Percentiles rank a stretch among this genome's conserved stretches.
Conservation (phyloP, 2,888 invertebrate genomes). For the Chaetogeoica ovagalla region DNA sequence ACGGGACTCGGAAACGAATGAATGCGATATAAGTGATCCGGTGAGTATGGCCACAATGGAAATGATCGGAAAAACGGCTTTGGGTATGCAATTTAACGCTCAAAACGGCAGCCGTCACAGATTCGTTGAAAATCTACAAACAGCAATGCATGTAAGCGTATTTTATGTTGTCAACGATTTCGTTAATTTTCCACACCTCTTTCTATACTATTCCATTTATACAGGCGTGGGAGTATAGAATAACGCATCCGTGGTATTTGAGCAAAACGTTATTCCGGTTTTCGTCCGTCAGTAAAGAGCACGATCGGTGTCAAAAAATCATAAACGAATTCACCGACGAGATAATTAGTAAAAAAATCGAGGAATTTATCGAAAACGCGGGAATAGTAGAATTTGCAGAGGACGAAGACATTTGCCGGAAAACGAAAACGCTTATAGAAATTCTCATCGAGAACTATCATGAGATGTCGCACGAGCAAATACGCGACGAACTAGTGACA, state of each 20-base stretch:
- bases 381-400: background rate
- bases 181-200: no score
- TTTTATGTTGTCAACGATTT: no score
- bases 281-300: conserved; percentile 10
- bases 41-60: conserved; percentile 54
- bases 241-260: conserved; percentile 40
- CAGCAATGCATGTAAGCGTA: conserved; percentile 9
- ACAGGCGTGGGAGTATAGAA: conserved; percentile 42
- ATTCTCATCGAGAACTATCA: conserved; percentile 35
- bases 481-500: conserved; percentile 54
- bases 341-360: conserved; percentile 30
- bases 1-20: background rate
- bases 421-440: conserved; percentile 39
- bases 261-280: conserved; percentile 35
- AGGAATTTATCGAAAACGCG: background rate
- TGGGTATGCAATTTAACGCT: conserved; percentile 54
- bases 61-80: conserved; percentile 54
- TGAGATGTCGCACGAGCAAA: conserved; percentile 39
- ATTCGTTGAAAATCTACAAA: conserved; percentile 47
- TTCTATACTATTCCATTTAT: no score
- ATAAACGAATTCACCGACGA: conserved; percentile 36
- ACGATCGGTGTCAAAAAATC: conserved; percentile 33
- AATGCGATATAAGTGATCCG: conserved; percentile 36
- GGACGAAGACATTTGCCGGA: conserved; percentile 8
- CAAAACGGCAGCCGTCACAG: conserved; percentile 47